Conservation (phyloP, 2,888 invertebrate species). For the Acanthosepion esculentum region DNA sequence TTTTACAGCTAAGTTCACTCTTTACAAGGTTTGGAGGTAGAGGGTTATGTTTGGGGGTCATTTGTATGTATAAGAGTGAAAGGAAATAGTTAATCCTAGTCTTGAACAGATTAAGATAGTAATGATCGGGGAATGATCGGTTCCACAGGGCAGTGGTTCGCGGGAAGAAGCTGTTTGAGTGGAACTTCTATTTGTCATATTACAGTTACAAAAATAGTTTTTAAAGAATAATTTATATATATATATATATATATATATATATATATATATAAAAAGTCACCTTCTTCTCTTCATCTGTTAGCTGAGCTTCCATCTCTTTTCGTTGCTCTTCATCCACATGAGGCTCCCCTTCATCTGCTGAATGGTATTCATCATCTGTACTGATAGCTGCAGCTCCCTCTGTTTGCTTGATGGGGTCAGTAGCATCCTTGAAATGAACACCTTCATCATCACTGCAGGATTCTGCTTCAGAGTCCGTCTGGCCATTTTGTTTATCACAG, state of each 20-base stretch:
- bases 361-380: conserved; percentile 50
- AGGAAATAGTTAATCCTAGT: no score
- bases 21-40: no score
- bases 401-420: neutral
- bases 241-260: neutral
- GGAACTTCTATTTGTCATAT: no score
- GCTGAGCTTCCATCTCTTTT: conserved; percentile 56
- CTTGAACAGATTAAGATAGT: no score
- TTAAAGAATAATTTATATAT: no score
- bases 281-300: conserved; percentile 62
- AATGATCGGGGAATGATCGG: no score
- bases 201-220: no score
- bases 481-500: neutral
- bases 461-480: neutral
- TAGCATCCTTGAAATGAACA: neutral
- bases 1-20: no score
- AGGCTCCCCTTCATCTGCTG: conserved; percentile 56
- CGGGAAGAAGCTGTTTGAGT: no score
- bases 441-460: neutral
- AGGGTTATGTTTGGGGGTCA: no score
- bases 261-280: conserved; percentile 50
- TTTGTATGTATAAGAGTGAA: no score
- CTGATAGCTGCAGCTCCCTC: neutral
- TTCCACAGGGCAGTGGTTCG: no score
- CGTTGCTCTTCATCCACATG: conserved; percentile 56